Percentiles rank a stretch among this genome's conserved stretches.
phyloP scores from a whole-genome alignment of 2,888 invertebrate species.

The Leptinotarsa juncta region DNA sequence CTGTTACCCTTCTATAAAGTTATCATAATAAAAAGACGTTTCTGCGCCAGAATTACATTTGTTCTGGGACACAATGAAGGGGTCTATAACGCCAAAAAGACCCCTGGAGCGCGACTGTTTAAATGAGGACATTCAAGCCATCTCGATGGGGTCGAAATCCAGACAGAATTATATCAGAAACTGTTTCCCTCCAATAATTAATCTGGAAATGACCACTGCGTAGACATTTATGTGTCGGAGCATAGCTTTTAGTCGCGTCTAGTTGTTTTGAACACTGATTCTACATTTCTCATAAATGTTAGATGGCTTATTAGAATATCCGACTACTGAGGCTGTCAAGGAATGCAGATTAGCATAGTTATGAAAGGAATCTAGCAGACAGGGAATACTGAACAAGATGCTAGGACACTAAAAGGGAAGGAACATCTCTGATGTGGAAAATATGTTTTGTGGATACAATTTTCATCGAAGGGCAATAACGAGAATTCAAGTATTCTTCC shows the following conservation, averaged over 20 bases:
- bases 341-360: conserved; percentile 13
- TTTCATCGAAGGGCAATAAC: too few relatives aligned
- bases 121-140: conserved; percentile 2
- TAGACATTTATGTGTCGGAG: conserved; percentile 29
- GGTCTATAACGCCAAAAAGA: neutral
- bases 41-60: conserved; percentile 28
- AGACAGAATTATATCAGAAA: conserved; percentile 33
- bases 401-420: too few relatives aligned
- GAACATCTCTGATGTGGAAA: too few relatives aligned
- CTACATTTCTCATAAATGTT: conserved; percentile 14
- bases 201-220: conserved; percentile 32
- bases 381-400: conserved; percentile 12
- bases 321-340: conserved; percentile 1
- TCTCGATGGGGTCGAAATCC: neutral
- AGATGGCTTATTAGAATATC: conserved; percentile 6
- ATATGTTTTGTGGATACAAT: too few relatives aligned
- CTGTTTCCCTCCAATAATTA: conserved; percentile 38
- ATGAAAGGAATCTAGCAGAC: neutral
- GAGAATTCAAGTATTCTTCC: too few relatives aligned
- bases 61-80: conserved; percentile 3
- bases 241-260: neutral
- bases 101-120: conserved; percentile 7
- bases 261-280: conserved; percentile 1
- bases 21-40: conserved; percentile 22
- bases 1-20: neutral